Evolutionary conservation across 2,113 vertebrate genomes (phyloP).

Genomic region (Catharus bicknelli): DNA sequence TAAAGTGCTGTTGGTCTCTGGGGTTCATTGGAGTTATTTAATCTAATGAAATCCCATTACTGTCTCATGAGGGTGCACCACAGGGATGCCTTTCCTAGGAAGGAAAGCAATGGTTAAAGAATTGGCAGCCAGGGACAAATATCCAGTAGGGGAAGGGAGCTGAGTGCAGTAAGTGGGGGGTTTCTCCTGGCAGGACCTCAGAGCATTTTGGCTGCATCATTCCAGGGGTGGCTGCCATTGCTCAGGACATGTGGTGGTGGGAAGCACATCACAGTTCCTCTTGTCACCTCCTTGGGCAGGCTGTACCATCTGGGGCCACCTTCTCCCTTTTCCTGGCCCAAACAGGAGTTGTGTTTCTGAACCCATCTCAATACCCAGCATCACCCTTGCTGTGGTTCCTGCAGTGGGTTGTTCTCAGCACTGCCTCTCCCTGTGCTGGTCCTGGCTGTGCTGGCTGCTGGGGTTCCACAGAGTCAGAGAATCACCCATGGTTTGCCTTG

Average conservation of each 20-base stretch:
- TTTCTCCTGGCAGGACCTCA: neutral
- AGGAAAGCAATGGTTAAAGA: slow-evolving; percentile 19
- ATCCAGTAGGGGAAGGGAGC: neutral
- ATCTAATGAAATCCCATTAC: slow-evolving; percentile 67
- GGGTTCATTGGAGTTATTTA: slow-evolving; percentile 57
- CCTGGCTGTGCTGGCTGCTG: neutral
- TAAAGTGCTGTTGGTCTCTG: slow-evolving; percentile 58
- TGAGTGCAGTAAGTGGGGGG: neutral
- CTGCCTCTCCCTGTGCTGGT: neutral
- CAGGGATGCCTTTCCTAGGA: neutral
- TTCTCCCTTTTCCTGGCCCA: neutral
- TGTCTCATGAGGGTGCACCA: slow-evolving; percentile 41
- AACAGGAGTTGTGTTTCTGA: rapidly evolving
- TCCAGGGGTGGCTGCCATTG: neutral
- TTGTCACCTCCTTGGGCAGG: neutral
- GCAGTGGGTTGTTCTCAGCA: rapidly evolving
- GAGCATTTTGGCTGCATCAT: neutral
- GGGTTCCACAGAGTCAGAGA: rapidly evolving
- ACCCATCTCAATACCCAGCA: neutral
- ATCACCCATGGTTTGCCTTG: neutral
- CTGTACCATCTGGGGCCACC: neutral
- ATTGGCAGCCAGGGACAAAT: neutral
- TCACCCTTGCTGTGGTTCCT: neutral
- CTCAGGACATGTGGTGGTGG: rapidly evolving
- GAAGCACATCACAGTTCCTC: neutral